Evolutionary conservation across 2,888 invertebrate genomes (phyloP).

Genomic region (Plagodis pulveraria): DNA sequence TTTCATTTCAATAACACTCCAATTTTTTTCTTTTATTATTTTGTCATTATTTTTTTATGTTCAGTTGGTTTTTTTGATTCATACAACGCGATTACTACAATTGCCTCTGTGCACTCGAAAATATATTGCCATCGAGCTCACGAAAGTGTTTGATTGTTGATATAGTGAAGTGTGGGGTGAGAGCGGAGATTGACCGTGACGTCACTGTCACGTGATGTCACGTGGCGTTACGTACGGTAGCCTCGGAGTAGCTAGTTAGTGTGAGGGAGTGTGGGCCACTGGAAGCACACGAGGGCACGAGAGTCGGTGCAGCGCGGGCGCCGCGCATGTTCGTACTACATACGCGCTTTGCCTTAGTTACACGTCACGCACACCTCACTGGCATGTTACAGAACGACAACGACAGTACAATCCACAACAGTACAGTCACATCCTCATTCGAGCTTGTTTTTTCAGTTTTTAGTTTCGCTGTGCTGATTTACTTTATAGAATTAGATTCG

Average conservation of each 20-base stretch:
- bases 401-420: slow-evolving; percentile 44
- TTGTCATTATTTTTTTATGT: slow-evolving; percentile 75
- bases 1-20: slow-evolving; percentile 84
- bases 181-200: slow-evolving; percentile 42
- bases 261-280: slow-evolving; percentile 60
- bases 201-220: slow-evolving; percentile 42
- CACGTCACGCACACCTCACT: slow-evolving; percentile 49
- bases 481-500: slow-evolving; percentile 62
- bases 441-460: slow-evolving; percentile 67
- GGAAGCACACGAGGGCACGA: slow-evolving; percentile 80
- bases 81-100: slow-evolving; percentile 78
- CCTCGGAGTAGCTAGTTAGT: slow-evolving; percentile 30
- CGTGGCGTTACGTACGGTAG: slow-evolving; percentile 35
- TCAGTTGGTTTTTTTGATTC: slow-evolving; percentile 73
- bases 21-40: slow-evolving; percentile 73
- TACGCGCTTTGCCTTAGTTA: slow-evolving; percentile 59
- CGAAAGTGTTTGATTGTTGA: slow-evolving; percentile 62
- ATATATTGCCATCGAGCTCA: slow-evolving; percentile 66
- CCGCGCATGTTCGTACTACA: slow-evolving; percentile 49
- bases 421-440: slow-evolving; percentile 68
- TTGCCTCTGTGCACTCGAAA: slow-evolving; percentile 78
- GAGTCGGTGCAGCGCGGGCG: slow-evolving; percentile 56
- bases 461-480: slow-evolving; percentile 71
- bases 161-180: slow-evolving; percentile 32
- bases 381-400: slow-evolving; percentile 47